Evolutionary conservation across 2,888 invertebrate species (phyloP).

Genomic region (Philaethria dido): DNA sequence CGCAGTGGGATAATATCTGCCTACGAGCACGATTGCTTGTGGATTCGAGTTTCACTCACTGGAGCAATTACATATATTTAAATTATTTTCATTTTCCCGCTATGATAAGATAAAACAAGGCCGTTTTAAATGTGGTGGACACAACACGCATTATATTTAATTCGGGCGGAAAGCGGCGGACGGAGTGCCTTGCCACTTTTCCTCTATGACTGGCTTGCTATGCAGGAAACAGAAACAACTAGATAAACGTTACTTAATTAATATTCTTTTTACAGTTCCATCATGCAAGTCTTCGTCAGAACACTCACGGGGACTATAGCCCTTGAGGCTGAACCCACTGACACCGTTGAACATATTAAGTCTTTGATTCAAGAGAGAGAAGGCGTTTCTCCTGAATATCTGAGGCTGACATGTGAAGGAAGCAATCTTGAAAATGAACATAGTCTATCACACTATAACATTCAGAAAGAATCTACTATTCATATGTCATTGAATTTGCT

Average conservation of each 20-base stretch:
- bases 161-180: too few species aligned
- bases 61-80: too few species aligned
- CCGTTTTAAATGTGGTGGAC: too few species aligned
- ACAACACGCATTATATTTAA: too few species aligned
- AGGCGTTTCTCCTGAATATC: background rate
- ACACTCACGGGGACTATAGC: constrained; percentile 97
- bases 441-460: background rate
- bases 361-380: constrained; percentile 92
- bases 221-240: too few species aligned
- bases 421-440: background rate
- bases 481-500: background rate
- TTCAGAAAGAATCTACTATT: background rate
- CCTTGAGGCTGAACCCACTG: constrained; percentile 95
- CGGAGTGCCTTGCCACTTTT: too few species aligned
- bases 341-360: constrained; percentile 97
- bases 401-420: background rate
- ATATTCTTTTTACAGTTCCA: constrained; percentile 54
- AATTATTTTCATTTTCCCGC: too few species aligned
- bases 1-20: too few species aligned
- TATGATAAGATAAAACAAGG: too few species aligned
- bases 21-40: too few species aligned
- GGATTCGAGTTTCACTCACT: too few species aligned
- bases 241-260: background rate
- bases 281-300: constrained; percentile 98
- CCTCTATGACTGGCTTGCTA: too few species aligned